A percentile compares a stretch with the other conserved stretches of the same genome.
These are phyloP conservation scores for Paradoxurus hermaphroditus DNA, from an alignment of 2,113 vertebrate genomes.

Conservation along the genomic window DNA sequence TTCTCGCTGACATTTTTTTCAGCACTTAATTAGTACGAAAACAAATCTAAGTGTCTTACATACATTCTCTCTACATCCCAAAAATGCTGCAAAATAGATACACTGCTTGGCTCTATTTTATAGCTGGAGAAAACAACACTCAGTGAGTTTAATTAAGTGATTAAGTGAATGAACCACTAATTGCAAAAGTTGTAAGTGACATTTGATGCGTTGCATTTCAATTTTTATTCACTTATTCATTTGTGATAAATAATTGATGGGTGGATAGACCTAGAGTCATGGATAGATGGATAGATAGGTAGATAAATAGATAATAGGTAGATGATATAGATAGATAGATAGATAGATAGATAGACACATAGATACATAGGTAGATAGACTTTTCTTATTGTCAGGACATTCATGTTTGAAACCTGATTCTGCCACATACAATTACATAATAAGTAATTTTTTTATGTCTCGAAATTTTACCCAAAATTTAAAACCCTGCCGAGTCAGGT, in stretches of 20 bases:
- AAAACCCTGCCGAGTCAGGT: background rate
- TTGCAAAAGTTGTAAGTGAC: background rate
- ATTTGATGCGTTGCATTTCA: background rate
- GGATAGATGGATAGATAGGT: background rate
- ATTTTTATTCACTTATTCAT: background rate
- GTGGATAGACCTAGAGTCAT: background rate
- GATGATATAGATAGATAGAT: background rate
- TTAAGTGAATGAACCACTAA: background rate
- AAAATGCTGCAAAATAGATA: background rate
- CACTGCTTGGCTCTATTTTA: background rate
- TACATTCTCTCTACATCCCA: background rate
- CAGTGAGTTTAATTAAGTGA: background rate
- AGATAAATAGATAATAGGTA: background rate
- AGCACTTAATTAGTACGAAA: background rate
- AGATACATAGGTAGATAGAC: background rate
- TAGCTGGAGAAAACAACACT: background rate
- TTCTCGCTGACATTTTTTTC: background rate
- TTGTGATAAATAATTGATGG: background rate
- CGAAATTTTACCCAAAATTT: background rate
- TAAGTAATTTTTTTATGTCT: background rate
- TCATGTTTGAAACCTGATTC: background rate
- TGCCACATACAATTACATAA: background rate
- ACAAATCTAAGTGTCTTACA: background rate
- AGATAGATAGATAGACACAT: background rate
- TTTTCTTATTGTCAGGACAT: background rate